Evolutionary conservation across 2,888 invertebrate species (phyloP).

Genomic region (Xestia ashworthii): DNA sequence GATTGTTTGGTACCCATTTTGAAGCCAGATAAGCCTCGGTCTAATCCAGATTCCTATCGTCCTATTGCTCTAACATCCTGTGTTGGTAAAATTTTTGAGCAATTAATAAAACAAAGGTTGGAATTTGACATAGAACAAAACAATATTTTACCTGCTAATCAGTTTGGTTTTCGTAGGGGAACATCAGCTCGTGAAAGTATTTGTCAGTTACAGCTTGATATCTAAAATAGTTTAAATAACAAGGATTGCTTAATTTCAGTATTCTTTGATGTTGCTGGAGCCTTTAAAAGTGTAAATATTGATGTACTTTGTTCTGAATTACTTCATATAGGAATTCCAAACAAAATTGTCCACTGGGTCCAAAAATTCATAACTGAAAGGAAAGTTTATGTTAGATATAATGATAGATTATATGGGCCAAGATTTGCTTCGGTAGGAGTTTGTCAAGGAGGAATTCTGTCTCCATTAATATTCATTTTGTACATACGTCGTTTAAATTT

Average conservation of each 20-base stretch:
- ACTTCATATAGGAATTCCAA: not conserved
- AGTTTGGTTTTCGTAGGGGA: too few relatives aligned
- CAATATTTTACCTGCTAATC: too few relatives aligned
- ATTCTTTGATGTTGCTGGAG: too few relatives aligned
- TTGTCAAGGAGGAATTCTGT: not conserved
- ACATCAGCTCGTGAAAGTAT: too few relatives aligned
- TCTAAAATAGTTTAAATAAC: too few relatives aligned
- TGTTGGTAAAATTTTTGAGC: too few relatives aligned
- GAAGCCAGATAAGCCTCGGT: not conserved
- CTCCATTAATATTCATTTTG: not conserved
- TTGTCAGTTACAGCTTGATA: too few relatives aligned
- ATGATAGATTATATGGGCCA: not conserved
- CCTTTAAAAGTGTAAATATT: not conserved
- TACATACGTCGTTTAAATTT: not conserved
- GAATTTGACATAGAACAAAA: too few relatives aligned
- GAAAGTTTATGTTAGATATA: not conserved
- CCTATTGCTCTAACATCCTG: not conserved
- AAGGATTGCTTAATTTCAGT: too few relatives aligned
- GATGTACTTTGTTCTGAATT: not conserved
- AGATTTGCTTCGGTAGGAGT: not conserved
- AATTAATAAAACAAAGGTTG: too few relatives aligned
- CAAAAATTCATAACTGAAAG: not conserved
- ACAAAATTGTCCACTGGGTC: not conserved
- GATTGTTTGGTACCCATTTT: not conserved
- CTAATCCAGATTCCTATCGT: not conserved